Percentiles rank a stretch among this genome's conserved stretches.
Conservation (phyloP, 2,888 invertebrate species). For the Apoda limacodes region DNA sequence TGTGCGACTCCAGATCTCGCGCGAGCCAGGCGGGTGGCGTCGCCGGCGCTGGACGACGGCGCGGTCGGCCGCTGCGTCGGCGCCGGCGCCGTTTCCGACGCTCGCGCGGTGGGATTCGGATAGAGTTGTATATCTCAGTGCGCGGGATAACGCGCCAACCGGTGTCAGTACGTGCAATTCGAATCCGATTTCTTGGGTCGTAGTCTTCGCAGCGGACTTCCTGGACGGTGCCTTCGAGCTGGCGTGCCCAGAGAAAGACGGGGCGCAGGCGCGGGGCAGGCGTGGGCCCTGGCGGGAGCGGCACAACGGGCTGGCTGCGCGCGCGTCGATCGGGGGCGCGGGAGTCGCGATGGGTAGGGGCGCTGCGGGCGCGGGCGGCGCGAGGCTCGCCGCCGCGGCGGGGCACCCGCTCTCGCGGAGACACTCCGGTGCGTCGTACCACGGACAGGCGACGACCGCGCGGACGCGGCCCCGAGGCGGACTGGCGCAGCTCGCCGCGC, state of each 20-base stretch:
- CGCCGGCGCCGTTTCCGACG: slow-evolving; percentile 23
- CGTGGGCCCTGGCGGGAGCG: slow-evolving; percentile 26
- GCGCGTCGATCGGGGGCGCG: slow-evolving; percentile 47
- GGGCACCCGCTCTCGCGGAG: slow-evolving; percentile 34
- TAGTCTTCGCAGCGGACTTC: slow-evolving; percentile 90
- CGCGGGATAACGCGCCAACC: slow-evolving; percentile 88
- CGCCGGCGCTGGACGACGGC: slow-evolving; percentile 17
- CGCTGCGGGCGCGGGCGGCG: slow-evolving; percentile 46
- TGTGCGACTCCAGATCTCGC: slow-evolving; percentile 71
- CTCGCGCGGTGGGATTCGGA: slow-evolving; percentile 33
- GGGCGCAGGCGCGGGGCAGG: slow-evolving; percentile 77
- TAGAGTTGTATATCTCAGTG: slow-evolving; percentile 73
- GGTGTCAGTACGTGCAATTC: slow-evolving; percentile 82
- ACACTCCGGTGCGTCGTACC: slow-evolving; percentile 40
- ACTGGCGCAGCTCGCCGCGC: slow-evolving; percentile 43
- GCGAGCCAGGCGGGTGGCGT: slow-evolving; percentile 38
- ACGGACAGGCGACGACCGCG: slow-evolving; percentile 60
- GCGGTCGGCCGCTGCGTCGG: slow-evolving; percentile 18
- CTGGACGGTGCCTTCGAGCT: slow-evolving; percentile 82
- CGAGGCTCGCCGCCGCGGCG: slow-evolving; percentile 67
- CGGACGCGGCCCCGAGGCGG: slow-evolving; percentile 63
- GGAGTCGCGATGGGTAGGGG: too few relatives aligned
- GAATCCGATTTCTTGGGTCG: slow-evolving; percentile 86
- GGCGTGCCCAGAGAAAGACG: slow-evolving; percentile 87
- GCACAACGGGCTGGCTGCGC: slow-evolving; percentile 39